Evolutionary conservation across 1,140 invertebrate species (phyloP), one percentile per base, ranked within the genome.

Genomic region (Telenomus remus): DNA sequence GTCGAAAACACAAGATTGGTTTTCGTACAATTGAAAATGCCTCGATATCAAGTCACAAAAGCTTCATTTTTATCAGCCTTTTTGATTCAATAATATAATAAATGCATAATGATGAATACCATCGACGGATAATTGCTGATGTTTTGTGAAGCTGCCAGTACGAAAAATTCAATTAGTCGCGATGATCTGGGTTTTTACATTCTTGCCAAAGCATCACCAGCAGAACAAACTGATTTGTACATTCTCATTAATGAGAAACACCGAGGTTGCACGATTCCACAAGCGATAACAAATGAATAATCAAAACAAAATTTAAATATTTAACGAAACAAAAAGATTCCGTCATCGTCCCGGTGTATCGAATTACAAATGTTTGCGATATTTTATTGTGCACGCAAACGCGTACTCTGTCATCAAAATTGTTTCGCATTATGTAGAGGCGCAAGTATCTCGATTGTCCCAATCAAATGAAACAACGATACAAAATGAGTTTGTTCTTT

Each of bases 231-330:
- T 73, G 61, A 73, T 73, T 65, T 61, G 61, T 73, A 66, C 42
- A 73, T 63, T 66, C 66, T 74, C 50, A 74, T 74, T 74, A 74
- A 74, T 74, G 71, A 66, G 63, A 68, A 74, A 68, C 46, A 55
- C 63, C 49, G 56, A 53, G 19, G 61, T 19, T 60, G 70, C 56
- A 47, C 37, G 63, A 74, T 74, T 68, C 60, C 47, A 63, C 48
- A 11, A 34, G 56, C 50, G 71, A 74, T 74, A 74, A 74, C 64
- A 68, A 74, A 74, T 74, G 71, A 61, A 74, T 61, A 66, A 74
- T 68, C 71, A 74, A 61, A 74, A 56, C 53, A 15, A 46, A 46
- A 63, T 68, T 74, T 63, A 74, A 74, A 63, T 68, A 74, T 74
- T 46, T 74, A 66, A 74, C 42, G 34, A 57, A 51, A 74, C 71